Evolutionary conservation across 92 coral and sea anemone genomes (phyloP), one percentile per base, ranked within the genome.

Genomic region (Isaurus tuberculatus): DNA sequence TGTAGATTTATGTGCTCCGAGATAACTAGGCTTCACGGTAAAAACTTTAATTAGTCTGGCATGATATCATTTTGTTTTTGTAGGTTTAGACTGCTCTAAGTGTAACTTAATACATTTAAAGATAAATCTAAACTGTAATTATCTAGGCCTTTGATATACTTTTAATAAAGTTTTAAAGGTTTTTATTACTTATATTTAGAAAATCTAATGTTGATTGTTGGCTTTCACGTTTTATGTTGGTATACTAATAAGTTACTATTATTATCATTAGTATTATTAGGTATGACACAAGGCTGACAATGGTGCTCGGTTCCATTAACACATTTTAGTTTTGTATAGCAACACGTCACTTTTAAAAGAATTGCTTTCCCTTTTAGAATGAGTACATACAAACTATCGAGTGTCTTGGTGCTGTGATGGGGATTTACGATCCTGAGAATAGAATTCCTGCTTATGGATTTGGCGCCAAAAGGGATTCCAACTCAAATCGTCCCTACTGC

Each of bases 401-500:
- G 70, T 74, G 94, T 10, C 72, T 94, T 3, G 98, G 94, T 8
- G 92, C 92, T 57, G 92, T 93, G 58, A 79, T 95, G 79, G 86
- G 96, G n/a, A 83, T 91, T 72, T 95, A 91, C 85, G 91, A 92
- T 60, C 72, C 81, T 9, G 96, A 85, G 11, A 80, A 86, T 75
- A 88, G 79, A 72, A 91, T 94, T 66, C 94, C 98, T 28, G 88
- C 86, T 13, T 95, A 88, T 77, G 98, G 98, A 0, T 95, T 95
- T 84, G 98, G 98, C 40, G 98, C 98, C 29, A 88, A 91, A 73
- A 86, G 57, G 29, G 37, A 80, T 16, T 81, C 40, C 43, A 87
- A 81, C 51, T 44, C 49, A 26, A 79, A 11, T 32, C 71, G 60
- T 46, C 94, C 98, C 23, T 94, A 93, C 87, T 75, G 89, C 84